A percentile compares a stretch with the other conserved stretches of the same genome.
Conservation (phyloP, 2,113 vertebrate species). For the Lasiurus cinereus region DNA sequence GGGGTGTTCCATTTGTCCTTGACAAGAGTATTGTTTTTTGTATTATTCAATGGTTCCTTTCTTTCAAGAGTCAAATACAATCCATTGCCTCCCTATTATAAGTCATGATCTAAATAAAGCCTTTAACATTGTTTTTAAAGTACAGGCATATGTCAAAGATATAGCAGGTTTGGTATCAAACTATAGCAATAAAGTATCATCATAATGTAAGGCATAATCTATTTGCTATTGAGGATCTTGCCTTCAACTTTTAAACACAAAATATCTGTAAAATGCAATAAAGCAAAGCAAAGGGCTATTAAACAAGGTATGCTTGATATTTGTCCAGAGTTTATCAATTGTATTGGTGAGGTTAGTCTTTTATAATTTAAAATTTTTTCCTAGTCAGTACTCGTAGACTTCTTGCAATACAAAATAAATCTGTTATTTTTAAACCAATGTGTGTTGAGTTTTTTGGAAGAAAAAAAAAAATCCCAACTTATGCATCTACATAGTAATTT, state of each 20-base stretch:
- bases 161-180: not conserved
- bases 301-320: not conserved
- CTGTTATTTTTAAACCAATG: not conserved
- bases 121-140: not conserved
- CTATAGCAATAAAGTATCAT: not conserved
- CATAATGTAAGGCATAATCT: not conserved
- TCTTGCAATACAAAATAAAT: conserved; percentile 9
- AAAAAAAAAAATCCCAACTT: not conserved
- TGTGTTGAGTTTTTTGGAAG: not conserved
- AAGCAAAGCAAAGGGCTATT: not conserved
- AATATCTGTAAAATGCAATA: not conserved
- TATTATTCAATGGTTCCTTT: not conserved
- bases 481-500: not conserved
- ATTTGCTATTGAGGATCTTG: not conserved
- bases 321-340: conserved; percentile 19
- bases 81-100: not conserved
- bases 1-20: not conserved
- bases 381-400: not conserved
- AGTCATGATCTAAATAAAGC: not conserved
- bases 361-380: not conserved
- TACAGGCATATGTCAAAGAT: not conserved
- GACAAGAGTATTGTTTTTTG: not conserved
- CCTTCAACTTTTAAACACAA: not conserved
- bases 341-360: not conserved
- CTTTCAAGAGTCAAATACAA: not conserved